Conservation (phyloP, 2,113 vertebrate genomes). For the Odobenus rosmarus region DNA sequence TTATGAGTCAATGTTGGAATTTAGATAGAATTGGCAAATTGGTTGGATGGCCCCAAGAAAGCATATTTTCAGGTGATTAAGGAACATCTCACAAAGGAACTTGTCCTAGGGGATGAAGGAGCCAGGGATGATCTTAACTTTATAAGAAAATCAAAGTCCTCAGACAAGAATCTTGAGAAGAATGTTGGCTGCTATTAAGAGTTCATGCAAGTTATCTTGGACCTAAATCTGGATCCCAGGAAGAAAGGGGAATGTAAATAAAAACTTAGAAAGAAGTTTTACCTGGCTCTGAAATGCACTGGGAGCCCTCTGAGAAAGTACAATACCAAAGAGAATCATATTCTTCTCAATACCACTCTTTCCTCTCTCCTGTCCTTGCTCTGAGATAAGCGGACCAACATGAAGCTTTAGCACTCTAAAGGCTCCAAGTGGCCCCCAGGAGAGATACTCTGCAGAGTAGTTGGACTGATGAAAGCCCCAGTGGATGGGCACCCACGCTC, state of each 20-base stretch:
- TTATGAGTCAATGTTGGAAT: not conserved
- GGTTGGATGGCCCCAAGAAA: not conserved
- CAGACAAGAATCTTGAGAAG: not conserved
- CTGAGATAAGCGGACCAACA: not conserved
- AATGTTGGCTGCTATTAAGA: not conserved
- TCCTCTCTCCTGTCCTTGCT: not conserved
- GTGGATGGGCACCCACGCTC: rapidly evolving
- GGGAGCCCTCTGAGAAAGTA: not conserved
- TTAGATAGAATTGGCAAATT: not conserved
- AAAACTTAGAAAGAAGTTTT: not conserved
- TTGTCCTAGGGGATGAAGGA: not conserved
- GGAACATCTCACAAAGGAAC: not conserved
- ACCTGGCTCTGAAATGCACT: not conserved
- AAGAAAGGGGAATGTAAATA: not conserved
- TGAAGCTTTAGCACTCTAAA: not conserved
- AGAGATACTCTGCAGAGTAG: not conserved
- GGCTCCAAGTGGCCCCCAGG: not conserved
- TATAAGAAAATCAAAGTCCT: not conserved
- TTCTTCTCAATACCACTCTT: not conserved
- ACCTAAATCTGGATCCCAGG: not conserved
- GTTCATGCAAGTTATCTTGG: not conserved
- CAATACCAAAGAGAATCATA: not conserved
- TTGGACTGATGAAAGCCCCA: too few species aligned
- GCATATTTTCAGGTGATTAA: not conserved
- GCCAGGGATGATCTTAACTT: not conserved